These are phyloP conservation scores for Drosophila bipectinata DNA, from an alignment of 1,140 invertebrate genomes.

Conservation along the genomic window DNA sequence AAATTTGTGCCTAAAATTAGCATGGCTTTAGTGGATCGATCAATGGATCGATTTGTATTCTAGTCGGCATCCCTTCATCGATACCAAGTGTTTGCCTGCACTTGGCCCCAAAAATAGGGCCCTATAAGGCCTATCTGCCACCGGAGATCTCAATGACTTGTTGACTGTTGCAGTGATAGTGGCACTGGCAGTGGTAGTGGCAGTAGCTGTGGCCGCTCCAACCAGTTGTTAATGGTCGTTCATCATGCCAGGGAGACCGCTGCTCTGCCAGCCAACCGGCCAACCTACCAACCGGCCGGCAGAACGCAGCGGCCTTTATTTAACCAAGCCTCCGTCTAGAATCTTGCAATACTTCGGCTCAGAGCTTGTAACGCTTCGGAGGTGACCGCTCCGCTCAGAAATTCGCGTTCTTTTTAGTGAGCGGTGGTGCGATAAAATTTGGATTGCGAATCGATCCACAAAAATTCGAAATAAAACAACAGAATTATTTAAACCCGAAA, in stretches of 20 bases:
- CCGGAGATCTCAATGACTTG: conserved; percentile 31
- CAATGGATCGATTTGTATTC: conserved; percentile 5
- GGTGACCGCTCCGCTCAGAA: conserved; percentile 46
- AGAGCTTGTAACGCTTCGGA: conserved; percentile 69
- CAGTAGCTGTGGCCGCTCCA: too few relatives aligned
- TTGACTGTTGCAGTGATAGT: conserved; percentile 31
- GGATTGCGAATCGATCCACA: conserved; percentile 27
- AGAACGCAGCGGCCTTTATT: conserved; percentile 55
- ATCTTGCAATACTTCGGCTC: conserved; percentile 64
- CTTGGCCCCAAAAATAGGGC: conserved; percentile 27
- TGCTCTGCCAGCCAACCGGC: conserved; percentile 18
- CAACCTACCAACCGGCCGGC: conserved; percentile 15
- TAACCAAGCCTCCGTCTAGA: conserved; percentile 76
- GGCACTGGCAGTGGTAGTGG: neutral
- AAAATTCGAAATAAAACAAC: conserved; percentile 24
- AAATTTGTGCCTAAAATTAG: conserved; percentile 6
- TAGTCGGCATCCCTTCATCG: conserved; percentile 33
- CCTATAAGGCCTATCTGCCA: conserved; percentile 14
- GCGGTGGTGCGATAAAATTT: conserved; percentile 35
- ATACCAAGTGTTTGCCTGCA: conserved; percentile 66
- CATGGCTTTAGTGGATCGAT: neutral
- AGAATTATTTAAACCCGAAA: conserved; percentile 23
- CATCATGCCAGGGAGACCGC: conserved; percentile 63
- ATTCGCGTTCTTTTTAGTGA: conserved; percentile 54
- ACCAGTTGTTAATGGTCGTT: conserved; percentile 54